A percentile compares a stretch with the other conserved stretches of the same genome.
Conservation (phyloP, 2,113 vertebrate species). For the Tenebrosternarchus preto region DNA sequence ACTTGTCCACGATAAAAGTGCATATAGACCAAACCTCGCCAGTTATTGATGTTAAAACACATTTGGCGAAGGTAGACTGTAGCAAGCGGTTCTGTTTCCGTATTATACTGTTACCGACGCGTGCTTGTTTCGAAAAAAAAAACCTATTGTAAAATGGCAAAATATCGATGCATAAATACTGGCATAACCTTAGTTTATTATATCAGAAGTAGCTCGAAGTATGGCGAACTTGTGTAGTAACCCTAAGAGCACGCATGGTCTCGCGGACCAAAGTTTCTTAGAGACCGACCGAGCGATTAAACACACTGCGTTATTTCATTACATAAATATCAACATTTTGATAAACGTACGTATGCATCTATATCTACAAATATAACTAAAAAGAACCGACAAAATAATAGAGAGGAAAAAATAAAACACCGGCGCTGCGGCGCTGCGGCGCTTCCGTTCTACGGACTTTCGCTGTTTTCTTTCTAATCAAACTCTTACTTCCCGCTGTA, state of each 20-base stretch:
- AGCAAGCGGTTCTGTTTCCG: too few species aligned
- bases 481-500: slow-evolving; percentile 78
- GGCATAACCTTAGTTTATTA: not conserved
- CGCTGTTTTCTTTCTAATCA: slow-evolving; percentile 72
- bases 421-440: slow-evolving; percentile 48
- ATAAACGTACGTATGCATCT: slow-evolving; percentile 18
- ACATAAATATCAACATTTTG: slow-evolving; percentile 33
- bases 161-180: not conserved
- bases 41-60: not conserved
- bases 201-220: slow-evolving; percentile 19
- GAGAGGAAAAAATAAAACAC: slow-evolving; percentile 13
- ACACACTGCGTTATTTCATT: not conserved
- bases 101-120: too few species aligned
- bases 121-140: not conserved
- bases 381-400: slow-evolving; percentile 51
- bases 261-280: not conserved
- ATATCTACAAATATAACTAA: slow-evolving; percentile 28
- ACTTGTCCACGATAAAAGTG: not conserved
- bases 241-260: not conserved
- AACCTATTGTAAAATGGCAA: not conserved
- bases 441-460: slow-evolving; percentile 60
- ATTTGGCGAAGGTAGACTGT: not conserved
- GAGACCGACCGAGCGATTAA: slow-evolving; percentile 2
- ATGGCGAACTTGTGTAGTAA: slow-evolving; percentile 3
- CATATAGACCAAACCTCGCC: not conserved